Conservation (phyloP, 2,113 vertebrate species). For the Tachysurus vachellii region DNA sequence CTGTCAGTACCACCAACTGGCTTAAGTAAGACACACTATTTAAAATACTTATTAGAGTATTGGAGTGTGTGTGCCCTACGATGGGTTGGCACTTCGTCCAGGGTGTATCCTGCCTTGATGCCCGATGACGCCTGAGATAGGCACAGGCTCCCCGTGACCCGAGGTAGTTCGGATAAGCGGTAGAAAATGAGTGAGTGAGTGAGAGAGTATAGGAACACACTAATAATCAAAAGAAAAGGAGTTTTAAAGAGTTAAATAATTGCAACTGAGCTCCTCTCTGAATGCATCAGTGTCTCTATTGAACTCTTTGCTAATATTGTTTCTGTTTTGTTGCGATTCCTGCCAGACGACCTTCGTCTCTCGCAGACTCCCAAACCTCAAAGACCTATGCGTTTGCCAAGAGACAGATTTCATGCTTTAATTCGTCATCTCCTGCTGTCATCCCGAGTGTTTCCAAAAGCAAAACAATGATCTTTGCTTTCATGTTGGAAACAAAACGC, state of each 20-base stretch:
- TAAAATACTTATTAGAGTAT: not conserved
- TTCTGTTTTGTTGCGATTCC: conserved; percentile 30
- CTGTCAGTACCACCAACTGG: not conserved
- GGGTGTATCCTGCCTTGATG: no score
- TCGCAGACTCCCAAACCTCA: conserved; percentile 31
- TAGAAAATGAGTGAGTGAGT: no score
- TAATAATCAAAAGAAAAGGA: not conserved
- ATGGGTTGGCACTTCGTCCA: no score
- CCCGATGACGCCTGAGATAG: no score
- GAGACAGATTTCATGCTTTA: conserved; percentile 12
- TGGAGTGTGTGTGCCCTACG: no score
- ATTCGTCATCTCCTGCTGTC: conserved; percentile 16
- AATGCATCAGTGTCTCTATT: not conserved
- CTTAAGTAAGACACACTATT: not conserved
- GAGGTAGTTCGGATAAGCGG: no score
- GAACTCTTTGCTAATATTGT: conserved; percentile 7
- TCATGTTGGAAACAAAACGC: not conserved
- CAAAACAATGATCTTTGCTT: not conserved
- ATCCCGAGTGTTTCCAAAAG: not conserved
- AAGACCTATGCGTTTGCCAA: conserved; percentile 13
- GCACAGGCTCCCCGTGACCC: no score
- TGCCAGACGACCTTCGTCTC: conserved; percentile 22
- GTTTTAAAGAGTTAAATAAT: not conserved
- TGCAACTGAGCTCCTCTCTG: not conserved
- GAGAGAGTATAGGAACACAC: not conserved